phyloP scores from a whole-genome alignment of 2,797 vertebrate genomes.

The Acrossocheilus fasciatus region DNA sequence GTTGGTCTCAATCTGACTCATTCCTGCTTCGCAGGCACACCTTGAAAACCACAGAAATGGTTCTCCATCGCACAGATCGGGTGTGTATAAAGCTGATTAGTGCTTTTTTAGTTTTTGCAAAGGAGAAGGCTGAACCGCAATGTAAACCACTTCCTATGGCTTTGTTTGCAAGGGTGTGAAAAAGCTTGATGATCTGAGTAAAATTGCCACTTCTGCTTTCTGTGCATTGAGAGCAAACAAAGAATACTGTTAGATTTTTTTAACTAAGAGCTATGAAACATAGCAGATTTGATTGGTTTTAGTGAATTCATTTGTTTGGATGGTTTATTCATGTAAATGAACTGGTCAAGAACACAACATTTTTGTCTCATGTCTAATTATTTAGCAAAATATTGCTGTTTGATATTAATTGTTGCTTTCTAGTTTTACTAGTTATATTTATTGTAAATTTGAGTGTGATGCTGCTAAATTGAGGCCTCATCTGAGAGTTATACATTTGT shows the following conservation, averaged over 20 bases:
- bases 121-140: constrained; percentile 43
- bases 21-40: constrained; percentile 15
- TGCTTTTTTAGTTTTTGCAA: constrained; percentile 39
- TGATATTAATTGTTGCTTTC: not conserved
- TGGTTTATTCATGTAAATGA: not conserved
- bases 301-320: not conserved
- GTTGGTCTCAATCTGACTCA: constrained; percentile 45
- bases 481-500: not conserved
- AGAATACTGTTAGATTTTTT: not conserved
- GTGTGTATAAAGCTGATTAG: constrained; percentile 48
- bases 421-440: not conserved
- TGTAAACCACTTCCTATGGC: constrained; percentile 50
- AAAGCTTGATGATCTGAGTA: constrained; percentile 18
- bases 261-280: not conserved
- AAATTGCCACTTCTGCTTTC: constrained; percentile 7
- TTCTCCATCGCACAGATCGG: constrained; percentile 15
- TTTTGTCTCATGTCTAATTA: no score
- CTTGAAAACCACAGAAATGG: constrained; percentile 38
- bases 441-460: not conserved
- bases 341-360: not conserved
- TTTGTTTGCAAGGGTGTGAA: constrained; percentile 46
- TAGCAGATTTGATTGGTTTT: not conserved
- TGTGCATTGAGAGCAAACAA: constrained; percentile 5
- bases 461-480: not conserved
- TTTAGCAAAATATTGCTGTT: not conserved